Conservation (phyloP, 2,888 invertebrate genomes). For the Drosophila anomalata region DNA sequence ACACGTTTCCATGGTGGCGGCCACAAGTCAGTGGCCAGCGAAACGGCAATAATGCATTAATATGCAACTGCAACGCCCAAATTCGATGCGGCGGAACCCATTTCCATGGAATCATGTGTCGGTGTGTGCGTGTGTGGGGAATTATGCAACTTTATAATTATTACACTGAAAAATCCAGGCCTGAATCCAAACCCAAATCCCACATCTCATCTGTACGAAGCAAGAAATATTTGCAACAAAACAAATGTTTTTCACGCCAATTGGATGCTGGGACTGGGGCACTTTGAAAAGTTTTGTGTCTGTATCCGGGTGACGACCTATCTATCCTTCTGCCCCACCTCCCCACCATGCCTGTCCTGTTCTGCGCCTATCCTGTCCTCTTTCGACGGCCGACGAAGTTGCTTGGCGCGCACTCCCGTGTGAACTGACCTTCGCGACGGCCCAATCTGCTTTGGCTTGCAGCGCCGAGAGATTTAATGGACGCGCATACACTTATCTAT, state of each 20-base stretch:
- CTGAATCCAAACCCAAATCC: constrained; percentile 9
- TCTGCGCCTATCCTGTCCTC: constrained; percentile 45
- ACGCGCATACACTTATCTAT: constrained; percentile 44
- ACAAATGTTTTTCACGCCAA: constrained; percentile 21
- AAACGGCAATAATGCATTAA: constrained; percentile 31
- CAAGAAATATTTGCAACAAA: constrained; percentile 31
- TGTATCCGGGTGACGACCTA: constrained; percentile 41
- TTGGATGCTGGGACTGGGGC: constrained; percentile 60
- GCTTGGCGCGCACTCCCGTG: constrained; percentile 54
- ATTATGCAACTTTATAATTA: constrained; percentile 66
- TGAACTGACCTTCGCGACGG: constrained; percentile 71
- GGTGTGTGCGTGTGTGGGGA: constrained; percentile 19
- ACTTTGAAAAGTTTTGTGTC: constrained; percentile 56
- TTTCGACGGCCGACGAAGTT: constrained; percentile 50
- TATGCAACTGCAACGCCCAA: constrained; percentile 42
- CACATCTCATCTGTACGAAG: constrained; percentile 38
- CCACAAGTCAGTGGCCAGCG: constrained; percentile 25
- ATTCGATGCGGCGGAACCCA: constrained; percentile 7
- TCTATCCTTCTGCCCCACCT: background rate
- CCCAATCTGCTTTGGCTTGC: constrained; percentile 47
- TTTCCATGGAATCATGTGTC: constrained; percentile 4
- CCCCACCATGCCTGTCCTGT: constrained; percentile 43
- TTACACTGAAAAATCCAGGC: constrained; percentile 21
- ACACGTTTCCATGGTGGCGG: constrained; percentile 79
- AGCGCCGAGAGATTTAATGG: constrained; percentile 48